Percentiles rank a stretch among this genome's conserved stretches.
phyloP scores from a whole-genome alignment of 2,888 invertebrate genomes.

The Anaspis maculata region DNA sequence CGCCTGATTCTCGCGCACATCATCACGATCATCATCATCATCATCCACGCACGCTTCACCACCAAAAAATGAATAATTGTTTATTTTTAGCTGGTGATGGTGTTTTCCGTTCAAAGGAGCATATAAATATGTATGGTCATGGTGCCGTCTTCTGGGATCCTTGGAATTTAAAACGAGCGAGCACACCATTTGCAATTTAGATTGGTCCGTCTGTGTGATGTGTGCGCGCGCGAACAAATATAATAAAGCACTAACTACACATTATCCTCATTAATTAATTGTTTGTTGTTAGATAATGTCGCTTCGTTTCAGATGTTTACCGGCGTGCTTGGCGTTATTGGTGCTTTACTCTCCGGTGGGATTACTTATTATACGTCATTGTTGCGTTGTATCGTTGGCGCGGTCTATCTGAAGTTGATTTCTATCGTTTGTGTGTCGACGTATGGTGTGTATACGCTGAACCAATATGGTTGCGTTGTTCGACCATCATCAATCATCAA shows the following conservation, averaged over 20 bases:
- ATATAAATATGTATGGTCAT: conserved; percentile 36
- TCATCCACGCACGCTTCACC: conserved; percentile 2
- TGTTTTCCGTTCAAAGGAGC: conserved; percentile 19
- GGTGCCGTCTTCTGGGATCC: conserved; percentile 33
- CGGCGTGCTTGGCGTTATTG: too few species aligned
- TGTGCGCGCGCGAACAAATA: conserved; percentile 11
- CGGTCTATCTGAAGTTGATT: too few species aligned
- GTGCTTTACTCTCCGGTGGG: too few species aligned
- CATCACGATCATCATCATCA: too few species aligned
- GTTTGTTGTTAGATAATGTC: conserved; percentile 2
- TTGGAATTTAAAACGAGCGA: conserved; percentile 33
- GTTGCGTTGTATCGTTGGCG: too few species aligned
- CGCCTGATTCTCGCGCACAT: too few species aligned
- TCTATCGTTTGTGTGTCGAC: too few species aligned
- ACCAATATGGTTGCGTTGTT: too few species aligned
- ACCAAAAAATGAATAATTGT: conserved; percentile 1
- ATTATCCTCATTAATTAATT: conserved; percentile 10
- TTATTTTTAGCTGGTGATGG: conserved; percentile 29
- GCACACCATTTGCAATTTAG: conserved; percentile 34
- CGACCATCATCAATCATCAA: too few species aligned
- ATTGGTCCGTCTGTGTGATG: conserved; percentile 19
- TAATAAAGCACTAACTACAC: conserved; percentile 9
- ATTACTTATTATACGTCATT: too few species aligned
- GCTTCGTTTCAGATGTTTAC: too few species aligned
- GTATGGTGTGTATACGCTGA: too few species aligned